Evolutionary conservation across 2,113 vertebrate genomes (phyloP), one percentile per base, ranked within the genome.

Genomic region (Cichladusa arquata): DNA sequence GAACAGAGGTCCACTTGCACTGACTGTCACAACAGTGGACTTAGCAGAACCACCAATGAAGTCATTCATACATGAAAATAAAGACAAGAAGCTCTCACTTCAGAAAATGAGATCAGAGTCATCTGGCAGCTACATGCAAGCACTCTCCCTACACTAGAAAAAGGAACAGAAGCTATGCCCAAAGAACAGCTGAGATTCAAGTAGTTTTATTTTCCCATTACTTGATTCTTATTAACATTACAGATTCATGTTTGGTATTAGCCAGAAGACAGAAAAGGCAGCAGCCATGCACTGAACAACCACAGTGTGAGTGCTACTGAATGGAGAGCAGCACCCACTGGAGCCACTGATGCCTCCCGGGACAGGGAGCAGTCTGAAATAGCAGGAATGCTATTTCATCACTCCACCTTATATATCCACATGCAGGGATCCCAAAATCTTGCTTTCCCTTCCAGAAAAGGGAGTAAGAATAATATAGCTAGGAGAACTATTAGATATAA

Each of bases 251-350:
- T 44, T 64, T 67, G 24, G 3, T 22, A 28, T 36, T 69, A 72
- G 14, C 40, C 1, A 3, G n/a, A 62, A 70, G 34, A 71, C 16
- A 34, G 53, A 85, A 84, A 81, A 94, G 26, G n/a, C 61, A 94
- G 61, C 61, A 91, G 36, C 29, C 56, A 47, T 0, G 0, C 14
- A 72, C 0, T 23, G 40, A 91, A 34, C 26, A 74, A 78, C 6
- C 0, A 2, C 28, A 74, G 33, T 1, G 0, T 0, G 2, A 58
- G 20, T 1, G 22, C 60, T 84, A 25, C 65, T 54, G 64, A 51
- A 67, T 0, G 4, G 16, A 85, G 29, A 85, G 29, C 1, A 2
- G 33, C 44, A 53, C 9, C 29, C 78, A 56, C 28, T 0, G 1
- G 42, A 83, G 67, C 36, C 22, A 25, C 44, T 31, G 18, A 7